These are phyloP conservation scores for Eulemur rufifrons DNA, from an alignment of 2,113 vertebrate genomes.

Conservation along the genomic window DNA sequence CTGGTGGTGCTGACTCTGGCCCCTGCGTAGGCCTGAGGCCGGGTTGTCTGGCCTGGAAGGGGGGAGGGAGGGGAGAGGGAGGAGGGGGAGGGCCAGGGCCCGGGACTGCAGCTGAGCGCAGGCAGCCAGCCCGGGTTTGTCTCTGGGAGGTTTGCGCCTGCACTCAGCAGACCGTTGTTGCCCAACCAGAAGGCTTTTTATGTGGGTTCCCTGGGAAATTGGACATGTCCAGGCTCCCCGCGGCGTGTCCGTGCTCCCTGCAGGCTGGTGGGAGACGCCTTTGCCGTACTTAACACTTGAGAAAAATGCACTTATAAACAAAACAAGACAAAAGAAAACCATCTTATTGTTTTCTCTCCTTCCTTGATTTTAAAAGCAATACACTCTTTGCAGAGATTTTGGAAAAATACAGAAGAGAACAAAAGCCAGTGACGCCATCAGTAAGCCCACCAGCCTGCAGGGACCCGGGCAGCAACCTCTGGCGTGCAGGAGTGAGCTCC, in stretches of 20 bases:
- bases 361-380: background rate
- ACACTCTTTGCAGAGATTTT: background rate
- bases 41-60: no score
- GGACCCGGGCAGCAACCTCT: background rate
- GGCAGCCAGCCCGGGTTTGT: background rate
- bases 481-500: background rate
- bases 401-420: background rate
- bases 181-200: background rate
- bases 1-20: accelerated
- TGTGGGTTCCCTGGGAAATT: background rate
- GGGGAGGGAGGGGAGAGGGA: accelerated
- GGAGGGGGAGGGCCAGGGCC: accelerated
- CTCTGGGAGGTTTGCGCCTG: background rate
- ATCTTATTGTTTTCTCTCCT: background rate
- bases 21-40: background rate
- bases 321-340: background rate
- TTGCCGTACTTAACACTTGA: background rate
- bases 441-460: background rate
- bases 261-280: background rate
- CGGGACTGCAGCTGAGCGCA: no score
- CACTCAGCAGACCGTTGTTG: background rate
- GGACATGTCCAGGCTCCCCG: background rate
- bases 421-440: background rate
- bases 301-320: background rate
- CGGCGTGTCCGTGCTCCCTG: accelerated